Evolutionary conservation across 2,888 invertebrate genomes (phyloP), one percentile per base, ranked within the genome.

Genomic region (Andrena bicolor): DNA sequence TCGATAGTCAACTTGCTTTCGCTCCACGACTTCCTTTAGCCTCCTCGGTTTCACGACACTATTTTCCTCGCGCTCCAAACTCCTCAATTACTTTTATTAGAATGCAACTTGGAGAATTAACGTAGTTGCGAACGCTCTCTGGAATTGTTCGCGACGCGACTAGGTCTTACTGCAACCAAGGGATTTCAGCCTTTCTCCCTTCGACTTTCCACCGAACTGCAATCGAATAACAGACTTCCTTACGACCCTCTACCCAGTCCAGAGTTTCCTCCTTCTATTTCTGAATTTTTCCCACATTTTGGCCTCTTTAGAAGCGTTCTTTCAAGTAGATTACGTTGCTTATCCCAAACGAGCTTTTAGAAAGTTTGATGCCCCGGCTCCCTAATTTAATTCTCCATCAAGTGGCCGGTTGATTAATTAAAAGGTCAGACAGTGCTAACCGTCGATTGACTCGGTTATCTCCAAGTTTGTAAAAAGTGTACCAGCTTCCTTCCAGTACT

Each of bases 11-110:
- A 58, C 41, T 49, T 49, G 63, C 64, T 63, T 65, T 72, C 61
- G 63, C 58, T 68, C 61, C 10, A 23, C 48, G 16, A 20, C 41
- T 35, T 26, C 28, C 53, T 28, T 48, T 32, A 63, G 26, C 23
- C 6, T n/a, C 77, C 78, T 85, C 80, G 78, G 85, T 88, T 90
- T 90, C 90, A 89, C 86, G 90, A 91, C 89, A 91, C 90, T 91
- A 91, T 90, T 91, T 90, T 89, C 88, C 87, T 86, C 84, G 86
- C 88, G 83, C 87, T 84, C 85, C 76, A 84, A 92, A 92, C 90
- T 91, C 91, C 86, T 87, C 91, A 90, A 90, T 91, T 90, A 90
- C 91, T 92, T 92, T 89, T 91, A 90, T 91, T 90, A 90, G 90
- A 88, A 91, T 90, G 89, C 89, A 91, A 88, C 90, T 91, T 82